phyloP scores from a whole-genome alignment of 2,113 vertebrate genomes.

The Manacus vitellinus region DNA sequence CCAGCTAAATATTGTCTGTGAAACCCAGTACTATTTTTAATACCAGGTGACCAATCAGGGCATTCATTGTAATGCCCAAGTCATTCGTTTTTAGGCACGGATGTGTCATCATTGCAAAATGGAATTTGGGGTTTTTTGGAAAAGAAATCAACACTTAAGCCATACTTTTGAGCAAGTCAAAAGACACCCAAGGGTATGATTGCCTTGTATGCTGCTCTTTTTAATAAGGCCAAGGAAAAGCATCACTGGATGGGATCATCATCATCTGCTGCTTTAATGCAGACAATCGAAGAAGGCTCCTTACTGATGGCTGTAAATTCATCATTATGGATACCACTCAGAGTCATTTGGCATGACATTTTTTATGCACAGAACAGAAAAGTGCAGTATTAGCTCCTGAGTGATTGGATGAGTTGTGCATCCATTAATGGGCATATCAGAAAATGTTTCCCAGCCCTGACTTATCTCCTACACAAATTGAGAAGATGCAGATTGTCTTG shows the following conservation, averaged over 20 bases:
- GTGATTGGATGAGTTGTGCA: slow-evolving; percentile 40
- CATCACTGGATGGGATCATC: slow-evolving; percentile 26
- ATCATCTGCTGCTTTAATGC: slow-evolving; percentile 50
- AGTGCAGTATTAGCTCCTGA: slow-evolving; percentile 56
- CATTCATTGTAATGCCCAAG: background rate
- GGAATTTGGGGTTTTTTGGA: background rate
- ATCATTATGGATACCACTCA: slow-evolving; percentile 65
- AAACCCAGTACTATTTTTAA: slow-evolving; percentile 7
- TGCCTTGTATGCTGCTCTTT: background rate
- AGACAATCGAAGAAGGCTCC: slow-evolving; percentile 29
- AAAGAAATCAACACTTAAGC: slow-evolving; percentile 35
- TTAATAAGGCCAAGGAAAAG: slow-evolving; percentile 40
- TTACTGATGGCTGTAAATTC: slow-evolving; percentile 53
- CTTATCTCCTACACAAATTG: background rate
- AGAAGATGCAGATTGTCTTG: slow-evolving; percentile 18
- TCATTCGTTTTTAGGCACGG: background rate
- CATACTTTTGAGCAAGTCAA: slow-evolving; percentile 40
- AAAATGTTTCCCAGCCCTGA: background rate
- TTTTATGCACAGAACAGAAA: slow-evolving; percentile 58
- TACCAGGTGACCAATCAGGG: slow-evolving; percentile 2
- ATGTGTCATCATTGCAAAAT: slow-evolving; percentile 35
- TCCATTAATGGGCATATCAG: slow-evolving; percentile 34
- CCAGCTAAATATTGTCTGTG: background rate
- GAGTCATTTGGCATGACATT: slow-evolving; percentile 60
- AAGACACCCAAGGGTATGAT: slow-evolving; percentile 47